Conservation (phyloP, 2,113 vertebrate genomes). For the Chaetops frenatus region DNA sequence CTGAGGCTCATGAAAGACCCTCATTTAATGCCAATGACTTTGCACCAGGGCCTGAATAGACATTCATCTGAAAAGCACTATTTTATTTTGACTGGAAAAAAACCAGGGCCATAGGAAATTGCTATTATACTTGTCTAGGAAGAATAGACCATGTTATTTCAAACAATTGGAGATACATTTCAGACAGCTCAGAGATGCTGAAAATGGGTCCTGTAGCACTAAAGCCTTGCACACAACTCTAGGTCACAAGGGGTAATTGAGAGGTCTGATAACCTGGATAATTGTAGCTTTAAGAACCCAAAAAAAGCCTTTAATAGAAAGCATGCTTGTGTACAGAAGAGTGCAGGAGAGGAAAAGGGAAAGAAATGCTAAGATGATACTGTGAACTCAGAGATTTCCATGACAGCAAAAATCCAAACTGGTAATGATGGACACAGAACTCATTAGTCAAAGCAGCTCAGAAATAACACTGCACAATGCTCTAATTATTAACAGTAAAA, state of each 20-base stretch:
- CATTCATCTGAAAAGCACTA: neutral
- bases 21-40: neutral
- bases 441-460: neutral
- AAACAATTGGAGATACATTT: neutral
- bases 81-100: neutral
- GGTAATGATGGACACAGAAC: neutral
- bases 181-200: neutral
- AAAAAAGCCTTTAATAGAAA: neutral
- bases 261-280: neutral
- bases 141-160: neutral
- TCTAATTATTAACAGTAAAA: neutral
- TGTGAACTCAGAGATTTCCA: neutral
- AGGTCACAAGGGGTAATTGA: neutral
- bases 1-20: neutral
- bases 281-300: neutral
- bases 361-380: neutral
- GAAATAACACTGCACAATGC: rapidly evolving
- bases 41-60: neutral
- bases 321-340: rapidly evolving
- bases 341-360: neutral
- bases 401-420: neutral
- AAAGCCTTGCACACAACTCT: neutral
- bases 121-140: neutral
- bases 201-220: neutral
- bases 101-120: neutral